Base-by-base conservation (phyloP, 2,888 invertebrate species). In the Drosophila neutralis region DNA sequence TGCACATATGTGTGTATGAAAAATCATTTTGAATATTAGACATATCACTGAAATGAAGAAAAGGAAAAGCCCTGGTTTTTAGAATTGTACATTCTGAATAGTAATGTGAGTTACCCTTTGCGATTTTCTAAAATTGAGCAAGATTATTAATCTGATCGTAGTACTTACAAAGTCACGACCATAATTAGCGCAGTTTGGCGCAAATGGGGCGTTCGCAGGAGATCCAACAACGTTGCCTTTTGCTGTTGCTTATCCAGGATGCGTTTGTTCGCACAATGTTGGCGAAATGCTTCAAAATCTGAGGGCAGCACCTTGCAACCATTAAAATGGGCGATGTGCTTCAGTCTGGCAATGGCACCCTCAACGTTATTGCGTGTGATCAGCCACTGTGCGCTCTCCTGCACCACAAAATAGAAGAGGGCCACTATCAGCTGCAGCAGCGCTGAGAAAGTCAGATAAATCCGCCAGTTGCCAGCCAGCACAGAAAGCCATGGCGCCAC, bases 331-430 rank as follows among this genome's bases (percentile, higher is more conserved):
- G 95, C 94, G 27, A 95, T 94, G 65, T 92, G 92, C 81, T 92
- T 91, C 74, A 94, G 93, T 67, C 94, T 93, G 49, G 90, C 82
- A 31, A 94, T 92, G 4, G 95, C 94, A 48, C 94, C 92, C 29
- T 94, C 93, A 0, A 93, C 91, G 73, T 93, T 91, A 31, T 94
- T 94, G 82, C 93, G 93, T 65, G 94, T 94, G 4, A 94, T 93
- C 10, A 95, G 87, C 95, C 95, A 95, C 78, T 94, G 94, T 0
- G 94, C 94, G 76, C 94, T 95, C 90, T 95, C 95, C 7, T 94
- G 94, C 7, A 93, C 93, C 48, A 94, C 83, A 36, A 94, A 93
- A 73, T 94, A 94, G 78, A 94, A 94, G 3, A 91, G 63, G 0
- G 93, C 80, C 13, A 94, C 92, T 15, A 92, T 70, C 4, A 93